Base-by-base conservation (phyloP, 35 echinoderm and acorn worm species). In the Hemicentrotus pulcherrimus region DNA sequence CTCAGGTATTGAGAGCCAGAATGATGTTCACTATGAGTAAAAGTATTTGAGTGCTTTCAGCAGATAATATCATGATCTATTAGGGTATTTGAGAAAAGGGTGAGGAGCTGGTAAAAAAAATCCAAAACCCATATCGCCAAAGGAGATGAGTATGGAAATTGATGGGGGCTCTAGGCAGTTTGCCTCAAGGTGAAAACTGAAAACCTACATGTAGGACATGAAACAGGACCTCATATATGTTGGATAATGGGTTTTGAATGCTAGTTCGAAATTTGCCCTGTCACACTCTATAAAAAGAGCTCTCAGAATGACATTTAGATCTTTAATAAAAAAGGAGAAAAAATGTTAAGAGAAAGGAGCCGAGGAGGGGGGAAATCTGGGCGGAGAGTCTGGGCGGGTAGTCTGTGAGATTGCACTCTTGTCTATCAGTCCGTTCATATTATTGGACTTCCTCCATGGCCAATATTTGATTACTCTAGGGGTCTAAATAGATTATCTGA, bases 401-500 rank as follows among this genome's bases (percentile, higher is more conserved):
- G 19, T 78, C 65, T 22, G 22, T 22, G 65, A 78, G 19, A 78
- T 6, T 6, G 65, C 16, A 28, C 22, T 28, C 65, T 78, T n/a
- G 19, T 28, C 65, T 78, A 22, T 59, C 65, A 28, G 65, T 78
- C 65, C n/a, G 65, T 78, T 78, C 65, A 78, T 78, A 78, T 22
- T 78, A 78, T 78, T 78, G 65, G 19, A 78, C 65, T 78, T 78
- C 65, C 65, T 78, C 19, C 6, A 78, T 78, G 65, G 65, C 65
- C 65, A 28, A 78, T 78, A 78, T 78, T 28, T 78, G 65, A 78
- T 78, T 78, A 78, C 65, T 78, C 65, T 28, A 78, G 65, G 65
- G 65, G 65, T 78, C 65, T 78, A 78, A 78, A n/a, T 78, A 78
- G 65, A 78, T 78, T 78, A 78, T 15, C 65, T n/a, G 65, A 78